A percentile compares a stretch with the other conserved stretches of the same genome.
These are phyloP conservation scores for Capricornis sumatraensis DNA, from an alignment of 2,113 vertebrate genomes.

Conservation along the genomic window DNA sequence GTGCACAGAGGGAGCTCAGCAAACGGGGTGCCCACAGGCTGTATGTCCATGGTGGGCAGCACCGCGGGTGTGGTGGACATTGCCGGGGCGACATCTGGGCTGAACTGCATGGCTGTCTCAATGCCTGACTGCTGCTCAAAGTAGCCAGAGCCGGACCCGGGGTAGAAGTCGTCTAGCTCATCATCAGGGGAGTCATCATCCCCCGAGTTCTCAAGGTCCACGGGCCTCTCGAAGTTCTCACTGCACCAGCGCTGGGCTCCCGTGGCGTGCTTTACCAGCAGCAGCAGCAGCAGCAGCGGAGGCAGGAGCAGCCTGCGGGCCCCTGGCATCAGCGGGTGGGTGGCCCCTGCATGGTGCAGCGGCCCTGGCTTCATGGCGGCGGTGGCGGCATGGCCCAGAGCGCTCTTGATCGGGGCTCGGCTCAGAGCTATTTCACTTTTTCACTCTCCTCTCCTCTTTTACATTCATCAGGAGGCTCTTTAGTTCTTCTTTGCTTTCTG, in stretches of 20 bases:
- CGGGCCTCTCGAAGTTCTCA: conserved; percentile 61
- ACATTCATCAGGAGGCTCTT: not conserved
- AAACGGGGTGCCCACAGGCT: conserved; percentile 73
- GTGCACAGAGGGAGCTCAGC: conserved; percentile 60
- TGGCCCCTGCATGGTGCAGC: accelerated
- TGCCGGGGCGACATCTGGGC: conserved; percentile 1
- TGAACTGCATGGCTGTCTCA: conserved; percentile 72
- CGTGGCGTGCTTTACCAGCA: accelerated
- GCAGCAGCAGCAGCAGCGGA: not conserved
- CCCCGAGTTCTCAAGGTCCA: conserved; percentile 67
- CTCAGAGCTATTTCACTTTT: not conserved
- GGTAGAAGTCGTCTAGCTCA: conserved; percentile 62
- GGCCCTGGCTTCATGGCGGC: not conserved
- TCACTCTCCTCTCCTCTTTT: not conserved
- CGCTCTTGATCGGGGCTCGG: accelerated
- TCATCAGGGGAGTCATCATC: conserved; percentile 60
- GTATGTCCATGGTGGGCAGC: conserved; percentile 69
- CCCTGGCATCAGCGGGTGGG: accelerated
- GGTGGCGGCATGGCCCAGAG: accelerated
- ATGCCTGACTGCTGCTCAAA: conserved; percentile 81
- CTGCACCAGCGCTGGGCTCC: conserved; percentile 64
- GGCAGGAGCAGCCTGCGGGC: accelerated
- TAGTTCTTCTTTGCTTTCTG: not conserved
- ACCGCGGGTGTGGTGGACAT: conserved; percentile 66
- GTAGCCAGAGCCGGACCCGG: conserved; percentile 63